A percentile compares a stretch with the other conserved stretches of the same genome.
Conservation (phyloP, 53 echinoderm and acorn worm genomes). For the Patiria pectinifera region DNA sequence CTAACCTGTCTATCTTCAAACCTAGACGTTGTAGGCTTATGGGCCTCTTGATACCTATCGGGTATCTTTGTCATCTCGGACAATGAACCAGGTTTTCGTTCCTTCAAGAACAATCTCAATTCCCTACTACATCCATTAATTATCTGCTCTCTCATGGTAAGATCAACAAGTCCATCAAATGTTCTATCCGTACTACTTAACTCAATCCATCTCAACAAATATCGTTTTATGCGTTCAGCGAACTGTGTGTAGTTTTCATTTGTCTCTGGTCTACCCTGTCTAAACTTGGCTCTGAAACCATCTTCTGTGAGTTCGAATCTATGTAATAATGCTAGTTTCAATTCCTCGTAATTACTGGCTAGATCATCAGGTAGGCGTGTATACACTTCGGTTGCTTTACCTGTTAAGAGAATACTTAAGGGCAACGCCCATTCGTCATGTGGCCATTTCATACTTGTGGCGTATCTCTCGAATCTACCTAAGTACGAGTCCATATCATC, state of each 20-base stretch:
- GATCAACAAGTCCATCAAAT: conserved; percentile 37
- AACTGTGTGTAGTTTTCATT: conserved; percentile 39
- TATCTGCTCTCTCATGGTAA: conserved; percentile 37
- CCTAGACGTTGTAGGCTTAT: neutral
- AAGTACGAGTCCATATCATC: conserved; percentile 56
- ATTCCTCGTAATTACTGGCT: conserved; percentile 13
- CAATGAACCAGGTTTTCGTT: conserved; percentile 45
- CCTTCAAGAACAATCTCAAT: conserved; percentile 21
- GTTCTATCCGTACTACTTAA: conserved; percentile 10
- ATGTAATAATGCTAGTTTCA: neutral
- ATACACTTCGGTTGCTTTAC: conserved; percentile 53
- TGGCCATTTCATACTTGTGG: conserved; percentile 15
- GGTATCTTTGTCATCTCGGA: conserved; percentile 30
- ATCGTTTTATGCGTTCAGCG: conserved; percentile 12
- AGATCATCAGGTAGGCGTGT: conserved; percentile 24
- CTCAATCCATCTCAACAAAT: conserved; percentile 50
- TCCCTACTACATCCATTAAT: conserved; percentile 28
- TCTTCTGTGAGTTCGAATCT: conserved; percentile 12
- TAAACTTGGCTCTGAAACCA: conserved; percentile 16
- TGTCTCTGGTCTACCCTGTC: neutral
- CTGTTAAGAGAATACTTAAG: conserved; percentile 29
- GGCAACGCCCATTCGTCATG: conserved; percentile 30
- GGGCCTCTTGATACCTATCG: conserved; percentile 19
- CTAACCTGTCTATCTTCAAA: neutral
- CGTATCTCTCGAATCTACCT: conserved; percentile 53